These are phyloP conservation scores for Sparidentex hasta DNA, from an alignment of 2,797 vertebrate genomes.

Conservation along the genomic window DNA sequence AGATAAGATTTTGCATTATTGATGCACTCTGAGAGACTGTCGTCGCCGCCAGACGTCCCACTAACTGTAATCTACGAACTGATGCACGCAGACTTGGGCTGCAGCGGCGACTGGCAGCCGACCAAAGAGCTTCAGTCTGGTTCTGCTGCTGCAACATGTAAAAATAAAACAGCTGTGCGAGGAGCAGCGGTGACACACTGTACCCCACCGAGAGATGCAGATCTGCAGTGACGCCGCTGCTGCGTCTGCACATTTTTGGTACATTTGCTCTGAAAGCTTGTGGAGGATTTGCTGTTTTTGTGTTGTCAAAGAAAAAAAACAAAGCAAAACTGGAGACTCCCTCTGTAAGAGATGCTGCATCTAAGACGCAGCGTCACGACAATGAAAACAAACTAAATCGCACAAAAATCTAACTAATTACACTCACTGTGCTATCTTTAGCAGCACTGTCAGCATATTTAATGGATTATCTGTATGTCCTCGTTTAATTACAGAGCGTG, in stretches of 20 bases:
- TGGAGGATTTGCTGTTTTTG: background rate
- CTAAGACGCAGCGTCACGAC: background rate
- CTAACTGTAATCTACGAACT: conserved; percentile 35
- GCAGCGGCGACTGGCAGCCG: conserved; percentile 13
- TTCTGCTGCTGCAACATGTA: background rate
- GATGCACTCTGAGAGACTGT: conserved; percentile 47
- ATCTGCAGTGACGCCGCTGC: background rate
- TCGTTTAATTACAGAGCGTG: conserved; percentile 5
- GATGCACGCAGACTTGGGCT: conserved; percentile 34
- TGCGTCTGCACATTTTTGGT: background rate
- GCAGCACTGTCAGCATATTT: conserved; percentile 1
- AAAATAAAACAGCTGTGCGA: conserved; percentile 37
- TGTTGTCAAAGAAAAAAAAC: background rate
- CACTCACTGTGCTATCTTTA: background rate
- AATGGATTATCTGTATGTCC: conserved; percentile 4
- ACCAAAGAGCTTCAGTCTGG: conserved; percentile 18
- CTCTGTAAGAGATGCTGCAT: background rate
- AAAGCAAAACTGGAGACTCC: background rate
- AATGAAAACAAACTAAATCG: conserved; percentile 7
- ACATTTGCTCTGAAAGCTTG: background rate
- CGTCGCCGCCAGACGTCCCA: conserved; percentile 6
- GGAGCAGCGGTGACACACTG: background rate
- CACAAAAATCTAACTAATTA: conserved; percentile 4
- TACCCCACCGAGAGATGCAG: conserved; percentile 10
- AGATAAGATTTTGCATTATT: conserved; percentile 58